A percentile compares a stretch with the other conserved stretches of the same genome.
Evolutionary conservation across 1,140 invertebrate species (phyloP).

Genomic region (Rhagoletis pomonella): DNA sequence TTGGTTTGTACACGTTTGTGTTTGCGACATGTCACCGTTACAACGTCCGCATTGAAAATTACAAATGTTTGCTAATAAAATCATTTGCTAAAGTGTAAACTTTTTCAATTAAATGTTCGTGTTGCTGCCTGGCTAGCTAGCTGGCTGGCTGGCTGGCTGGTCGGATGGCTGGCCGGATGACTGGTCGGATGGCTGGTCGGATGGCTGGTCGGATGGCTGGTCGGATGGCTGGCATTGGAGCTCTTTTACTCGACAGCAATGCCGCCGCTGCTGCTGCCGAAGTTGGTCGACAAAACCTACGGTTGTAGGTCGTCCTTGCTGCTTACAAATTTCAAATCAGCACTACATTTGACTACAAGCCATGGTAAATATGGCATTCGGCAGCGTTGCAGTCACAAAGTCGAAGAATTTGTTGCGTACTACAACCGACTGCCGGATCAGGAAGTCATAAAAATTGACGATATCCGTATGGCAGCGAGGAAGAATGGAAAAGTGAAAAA

Average conservation of each 20-base stretch:
- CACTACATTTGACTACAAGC: no score
- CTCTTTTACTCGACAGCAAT: not conserved
- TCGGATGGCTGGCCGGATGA: no score
- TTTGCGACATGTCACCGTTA: not conserved
- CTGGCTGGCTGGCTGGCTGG: no score
- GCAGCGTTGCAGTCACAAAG: no score
- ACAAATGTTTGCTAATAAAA: not conserved
- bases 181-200: no score
- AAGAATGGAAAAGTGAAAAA: not conserved
- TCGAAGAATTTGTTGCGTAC: not conserved
- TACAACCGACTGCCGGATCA: not conserved
- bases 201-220: no score
- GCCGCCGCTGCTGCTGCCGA: not conserved
- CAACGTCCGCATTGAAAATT: not conserved
- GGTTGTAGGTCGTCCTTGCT: no score
- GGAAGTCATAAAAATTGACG: conserved; percentile 11
- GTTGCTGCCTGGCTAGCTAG: not conserved
- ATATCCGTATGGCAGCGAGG: not conserved
- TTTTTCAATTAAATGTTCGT: conserved; percentile 53
- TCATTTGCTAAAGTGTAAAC: conserved; percentile 3
- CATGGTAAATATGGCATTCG: no score
- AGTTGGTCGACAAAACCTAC: no score
- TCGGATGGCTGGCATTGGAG: not conserved
- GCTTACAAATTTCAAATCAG: no score
- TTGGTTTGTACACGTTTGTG: not conserved